Percentiles rank a stretch among this genome's conserved stretches.
Evolutionary conservation across 2,888 invertebrate species (phyloP).

Genomic region (Sarcophaga caerulescens): DNA sequence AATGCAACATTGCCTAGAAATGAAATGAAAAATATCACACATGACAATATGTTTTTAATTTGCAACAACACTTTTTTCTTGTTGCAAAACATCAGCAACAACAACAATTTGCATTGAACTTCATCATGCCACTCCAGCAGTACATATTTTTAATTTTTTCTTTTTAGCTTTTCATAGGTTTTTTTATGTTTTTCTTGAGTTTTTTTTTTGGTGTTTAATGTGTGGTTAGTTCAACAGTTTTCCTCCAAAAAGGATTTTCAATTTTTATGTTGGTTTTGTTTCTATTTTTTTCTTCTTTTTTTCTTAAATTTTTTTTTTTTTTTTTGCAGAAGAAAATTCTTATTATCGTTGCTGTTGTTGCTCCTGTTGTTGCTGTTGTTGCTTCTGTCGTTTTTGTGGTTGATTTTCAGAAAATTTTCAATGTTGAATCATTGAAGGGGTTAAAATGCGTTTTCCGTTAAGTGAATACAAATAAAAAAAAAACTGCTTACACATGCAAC

Average conservation of each 20-base stretch:
- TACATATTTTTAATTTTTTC: slow-evolving; percentile 68
- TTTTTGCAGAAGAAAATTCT: slow-evolving; percentile 41
- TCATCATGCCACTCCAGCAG: slow-evolving; percentile 36
- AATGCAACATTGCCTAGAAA: slow-evolving; percentile 69
- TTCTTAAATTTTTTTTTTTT: slow-evolving; percentile 26
- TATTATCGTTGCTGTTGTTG: slow-evolving; percentile 8
- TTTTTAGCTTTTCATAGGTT: slow-evolving; percentile 46
- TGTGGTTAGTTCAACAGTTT: slow-evolving; percentile 38
- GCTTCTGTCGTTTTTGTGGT: slow-evolving; percentile 1
- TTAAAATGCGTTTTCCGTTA: slow-evolving; percentile 68
- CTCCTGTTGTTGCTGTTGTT: slow-evolving; percentile 5
- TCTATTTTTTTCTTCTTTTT: no score
- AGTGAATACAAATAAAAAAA: no score
- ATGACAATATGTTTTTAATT: slow-evolving; percentile 81
- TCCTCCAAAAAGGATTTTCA: slow-evolving; percentile 63
- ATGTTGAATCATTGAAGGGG: slow-evolving; percentile 68
- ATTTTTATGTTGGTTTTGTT: slow-evolving; percentile 29
- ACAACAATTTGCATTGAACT: slow-evolving; percentile 24
- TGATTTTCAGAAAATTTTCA: slow-evolving; percentile 47
- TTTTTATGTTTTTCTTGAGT: neutral
- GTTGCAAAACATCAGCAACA: no score
- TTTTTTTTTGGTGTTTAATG: neutral
- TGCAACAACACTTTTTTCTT: slow-evolving; percentile 72
- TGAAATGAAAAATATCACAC: slow-evolving; percentile 67
- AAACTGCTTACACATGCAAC: slow-evolving; percentile 45